Evolutionary conservation across 2,888 invertebrate species (phyloP).

Genomic region (Orthosia gracilis): DNA sequence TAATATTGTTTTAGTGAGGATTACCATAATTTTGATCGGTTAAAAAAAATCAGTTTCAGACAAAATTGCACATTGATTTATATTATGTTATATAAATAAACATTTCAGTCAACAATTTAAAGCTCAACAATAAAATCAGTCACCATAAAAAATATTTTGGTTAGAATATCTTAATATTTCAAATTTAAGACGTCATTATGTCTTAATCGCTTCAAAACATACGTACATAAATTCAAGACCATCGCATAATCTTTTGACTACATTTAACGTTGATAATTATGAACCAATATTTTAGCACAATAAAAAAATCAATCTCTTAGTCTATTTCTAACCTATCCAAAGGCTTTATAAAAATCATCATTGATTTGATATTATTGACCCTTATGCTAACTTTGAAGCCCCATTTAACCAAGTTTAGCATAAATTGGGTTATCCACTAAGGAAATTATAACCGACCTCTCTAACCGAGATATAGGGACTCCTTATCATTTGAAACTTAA

Average conservation of each 20-base stretch:
- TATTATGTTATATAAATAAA: neutral
- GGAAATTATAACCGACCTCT: neutral
- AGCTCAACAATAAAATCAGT: too few species aligned
- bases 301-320: neutral
- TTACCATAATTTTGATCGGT: neutral
- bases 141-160: neutral
- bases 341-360: neutral
- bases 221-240: neutral
- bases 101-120: too few species aligned
- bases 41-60: neutral
- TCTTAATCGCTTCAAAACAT: neutral
- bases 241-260: neutral
- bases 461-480: neutral
- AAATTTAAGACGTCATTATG: neutral
- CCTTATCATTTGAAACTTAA: constrained; percentile 14
- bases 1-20: neutral
- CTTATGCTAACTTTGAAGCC: neutral
- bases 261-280: too few species aligned
- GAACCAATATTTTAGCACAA: neutral
- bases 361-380: neutral
- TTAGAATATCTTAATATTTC: neutral
- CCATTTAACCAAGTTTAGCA: neutral
- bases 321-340: neutral
- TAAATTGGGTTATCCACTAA: neutral
- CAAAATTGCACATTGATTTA: neutral